Percentiles rank a stretch among this genome's conserved stretches.
These are phyloP conservation scores for Dasysyrphus tricinctus DNA, from an alignment of 2,888 invertebrate species.

Conservation along the genomic window DNA sequence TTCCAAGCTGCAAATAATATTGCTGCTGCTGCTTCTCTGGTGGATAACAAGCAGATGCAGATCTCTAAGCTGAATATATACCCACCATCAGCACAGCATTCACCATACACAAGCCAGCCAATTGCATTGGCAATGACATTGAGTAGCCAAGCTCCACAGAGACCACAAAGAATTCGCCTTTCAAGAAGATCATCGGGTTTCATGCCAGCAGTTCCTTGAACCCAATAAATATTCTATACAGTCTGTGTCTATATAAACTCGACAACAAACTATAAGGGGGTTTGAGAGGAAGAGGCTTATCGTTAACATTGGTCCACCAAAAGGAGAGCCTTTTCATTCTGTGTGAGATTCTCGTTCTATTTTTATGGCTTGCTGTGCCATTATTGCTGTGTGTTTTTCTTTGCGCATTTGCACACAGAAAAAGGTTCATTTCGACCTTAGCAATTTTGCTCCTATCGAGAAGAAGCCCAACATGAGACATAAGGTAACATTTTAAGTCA, in stretches of 20 bases:
- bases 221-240: conserved; percentile 49
- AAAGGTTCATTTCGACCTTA: conserved; percentile 69
- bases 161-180: conserved; percentile 72
- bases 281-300: conserved; percentile 11
- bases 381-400: conserved; percentile 54
- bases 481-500: neutral
- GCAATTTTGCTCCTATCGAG: conserved; percentile 19
- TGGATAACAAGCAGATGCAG: conserved; percentile 71
- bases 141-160: conserved; percentile 62
- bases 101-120: conserved; percentile 5
- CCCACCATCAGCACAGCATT: neutral
- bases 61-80: conserved; percentile 45
- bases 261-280: neutral
- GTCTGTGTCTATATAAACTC: conserved; percentile 6
- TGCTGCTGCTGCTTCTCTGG: neutral
- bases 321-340: conserved; percentile 32
- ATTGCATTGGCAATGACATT: conserved; percentile 74
- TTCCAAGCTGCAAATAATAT: conserved; percentile 35
- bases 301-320: conserved; percentile 44
- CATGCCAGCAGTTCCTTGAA: conserved; percentile 65
- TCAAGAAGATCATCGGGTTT: conserved; percentile 51
- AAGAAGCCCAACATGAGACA: conserved; percentile 54
- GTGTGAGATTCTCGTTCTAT: conserved; percentile 26
- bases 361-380: conserved; percentile 41
- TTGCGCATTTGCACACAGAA: conserved; percentile 55